phyloP scores from a whole-genome alignment of 2,113 vertebrate species.

The Neoarius graeffei region DNA sequence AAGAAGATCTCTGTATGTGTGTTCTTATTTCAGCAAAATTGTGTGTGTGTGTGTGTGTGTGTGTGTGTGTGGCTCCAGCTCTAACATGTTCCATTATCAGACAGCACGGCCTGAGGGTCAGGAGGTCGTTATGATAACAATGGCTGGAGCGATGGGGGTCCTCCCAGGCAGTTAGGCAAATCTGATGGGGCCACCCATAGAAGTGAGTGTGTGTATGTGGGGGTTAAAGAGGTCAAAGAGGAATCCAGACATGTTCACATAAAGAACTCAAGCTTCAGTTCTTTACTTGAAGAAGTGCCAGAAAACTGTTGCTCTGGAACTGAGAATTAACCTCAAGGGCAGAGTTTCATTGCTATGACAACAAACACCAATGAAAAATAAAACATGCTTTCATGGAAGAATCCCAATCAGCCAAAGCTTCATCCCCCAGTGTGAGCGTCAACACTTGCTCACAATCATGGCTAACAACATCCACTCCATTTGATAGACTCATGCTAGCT shows the following conservation, averaged over 20 bases:
- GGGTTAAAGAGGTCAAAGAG: conserved; percentile 21
- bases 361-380: not conserved
- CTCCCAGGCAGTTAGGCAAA: conserved; percentile 60
- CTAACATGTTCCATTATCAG: conserved; percentile 53
- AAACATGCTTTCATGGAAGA: not conserved
- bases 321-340: not conserved
- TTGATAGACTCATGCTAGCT: not conserved
- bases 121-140: conserved; percentile 52
- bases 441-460: no score
- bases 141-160: conserved; percentile 47
- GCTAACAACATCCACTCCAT: not conserved
- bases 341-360: not conserved
- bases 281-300: not conserved
- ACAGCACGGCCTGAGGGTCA: conserved; percentile 25
- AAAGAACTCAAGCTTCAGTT: not conserved
- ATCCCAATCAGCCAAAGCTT: not conserved
- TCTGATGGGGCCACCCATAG: conserved; percentile 48
- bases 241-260: conserved; percentile 31
- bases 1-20: not conserved
- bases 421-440: not conserved
- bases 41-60: conserved; percentile 23
- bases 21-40: not conserved
- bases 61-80: not conserved
- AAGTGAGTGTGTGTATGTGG: conserved; percentile 25
- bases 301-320: not conserved